phyloP scores from a whole-genome alignment of 2,113 vertebrate species.

The Pandion haliaetus region DNA sequence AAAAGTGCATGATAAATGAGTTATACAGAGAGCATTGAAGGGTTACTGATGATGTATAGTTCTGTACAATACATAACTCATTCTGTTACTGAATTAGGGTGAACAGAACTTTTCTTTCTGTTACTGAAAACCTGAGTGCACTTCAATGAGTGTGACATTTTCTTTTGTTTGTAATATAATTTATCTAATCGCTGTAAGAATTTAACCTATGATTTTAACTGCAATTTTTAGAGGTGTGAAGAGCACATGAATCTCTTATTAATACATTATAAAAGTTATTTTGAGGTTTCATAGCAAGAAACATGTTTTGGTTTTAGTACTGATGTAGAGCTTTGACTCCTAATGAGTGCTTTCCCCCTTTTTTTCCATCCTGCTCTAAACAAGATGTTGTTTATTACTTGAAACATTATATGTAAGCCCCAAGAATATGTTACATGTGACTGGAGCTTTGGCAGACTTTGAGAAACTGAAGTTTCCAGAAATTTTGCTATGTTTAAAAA shows the following conservation, averaged over 20 bases:
- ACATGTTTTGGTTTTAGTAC: slow-evolving; percentile 2
- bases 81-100: background rate
- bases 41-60: background rate
- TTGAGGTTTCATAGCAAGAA: slow-evolving; percentile 16
- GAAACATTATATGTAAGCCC: slow-evolving; percentile 77
- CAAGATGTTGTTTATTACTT: slow-evolving; percentile 84
- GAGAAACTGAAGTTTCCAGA: slow-evolving; percentile 80
- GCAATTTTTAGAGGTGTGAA: slow-evolving; percentile 13
- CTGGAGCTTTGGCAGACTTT: slow-evolving; percentile 77
- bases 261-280: slow-evolving; percentile 14
- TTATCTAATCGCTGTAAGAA: slow-evolving; percentile 30
- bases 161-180: background rate
- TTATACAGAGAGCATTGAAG: background rate
- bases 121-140: background rate
- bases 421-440: slow-evolving; percentile 81
- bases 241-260: background rate
- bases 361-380: slow-evolving; percentile 69
- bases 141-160: background rate
- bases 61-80: background rate
- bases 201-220: slow-evolving; percentile 31
- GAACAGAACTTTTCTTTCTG: background rate
- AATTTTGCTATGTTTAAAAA: slow-evolving; percentile 81
- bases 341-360: slow-evolving; percentile 66
- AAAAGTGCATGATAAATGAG: slow-evolving; percentile 25
- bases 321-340: slow-evolving; percentile 65